A percentile compares a stretch with the other conserved stretches of the same genome.
phyloP scores from a whole-genome alignment of 2,113 vertebrate species.

The Saguinus midas region DNA sequence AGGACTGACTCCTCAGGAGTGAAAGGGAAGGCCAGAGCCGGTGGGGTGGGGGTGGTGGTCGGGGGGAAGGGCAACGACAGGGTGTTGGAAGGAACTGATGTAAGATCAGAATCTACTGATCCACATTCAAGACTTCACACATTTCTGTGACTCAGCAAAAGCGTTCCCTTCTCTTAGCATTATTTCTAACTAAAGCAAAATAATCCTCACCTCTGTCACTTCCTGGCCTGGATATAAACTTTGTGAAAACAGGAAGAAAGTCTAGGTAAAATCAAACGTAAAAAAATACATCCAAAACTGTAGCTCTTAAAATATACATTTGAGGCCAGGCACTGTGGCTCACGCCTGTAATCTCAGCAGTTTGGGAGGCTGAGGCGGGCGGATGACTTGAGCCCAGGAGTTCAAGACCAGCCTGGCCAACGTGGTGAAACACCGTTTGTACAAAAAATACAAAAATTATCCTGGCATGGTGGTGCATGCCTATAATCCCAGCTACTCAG shows the following conservation, averaged over 20 bases:
- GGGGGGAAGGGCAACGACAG: fast-evolving
- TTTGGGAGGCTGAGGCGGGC: too few relatives aligned
- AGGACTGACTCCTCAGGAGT: neutral
- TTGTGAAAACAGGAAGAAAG: neutral
- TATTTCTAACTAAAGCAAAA: neutral
- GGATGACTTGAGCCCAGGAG: too few relatives aligned
- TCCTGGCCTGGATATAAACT: neutral
- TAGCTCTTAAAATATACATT: neutral
- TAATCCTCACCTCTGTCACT: neutral
- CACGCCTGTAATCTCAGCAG: too few relatives aligned
- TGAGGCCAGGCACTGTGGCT: neutral
- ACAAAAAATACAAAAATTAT: too few relatives aligned
- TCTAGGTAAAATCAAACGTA: neutral
- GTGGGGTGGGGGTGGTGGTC: fast-evolving
- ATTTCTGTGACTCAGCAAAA: neutral
- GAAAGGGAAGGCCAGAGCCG: neutral
- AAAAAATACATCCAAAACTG: neutral
- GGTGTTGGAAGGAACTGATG: neutral
- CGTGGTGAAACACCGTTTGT: too few relatives aligned
- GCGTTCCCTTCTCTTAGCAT: neutral
- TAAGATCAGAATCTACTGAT: neutral
- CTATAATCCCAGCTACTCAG: too few relatives aligned
- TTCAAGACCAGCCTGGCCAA: too few relatives aligned
- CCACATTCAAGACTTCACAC: neutral
- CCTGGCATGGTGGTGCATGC: too few relatives aligned